A percentile compares a stretch with the other conserved stretches of the same genome.
These are phyloP conservation scores for Bryconaethiops microstoma DNA, from an alignment of 2,797 vertebrate genomes.

Conservation along the genomic window DNA sequence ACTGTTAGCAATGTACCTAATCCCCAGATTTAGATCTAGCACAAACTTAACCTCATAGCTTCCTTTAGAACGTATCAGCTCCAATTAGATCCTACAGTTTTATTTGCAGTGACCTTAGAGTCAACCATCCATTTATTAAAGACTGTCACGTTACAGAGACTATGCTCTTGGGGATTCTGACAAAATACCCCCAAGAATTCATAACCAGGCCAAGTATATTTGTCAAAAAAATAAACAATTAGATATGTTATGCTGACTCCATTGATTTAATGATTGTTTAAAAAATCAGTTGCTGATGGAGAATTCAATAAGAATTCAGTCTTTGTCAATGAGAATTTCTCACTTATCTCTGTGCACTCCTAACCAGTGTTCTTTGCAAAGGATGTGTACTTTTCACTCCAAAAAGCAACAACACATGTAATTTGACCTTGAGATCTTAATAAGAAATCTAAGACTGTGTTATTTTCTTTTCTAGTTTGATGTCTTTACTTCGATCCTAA, in stretches of 20 bases:
- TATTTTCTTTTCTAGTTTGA: not conserved
- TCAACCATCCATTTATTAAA: slow-evolving; percentile 69
- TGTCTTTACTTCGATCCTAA: not conserved
- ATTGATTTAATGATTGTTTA: no score
- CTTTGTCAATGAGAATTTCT: no score
- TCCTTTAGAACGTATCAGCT: slow-evolving; percentile 69
- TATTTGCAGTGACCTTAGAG: slow-evolving; percentile 85
- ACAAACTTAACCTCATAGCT: slow-evolving; percentile 64
- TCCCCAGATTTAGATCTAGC: slow-evolving; percentile 11
- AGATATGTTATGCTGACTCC: no score
- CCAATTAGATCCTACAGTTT: slow-evolving; percentile 87
- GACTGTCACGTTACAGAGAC: slow-evolving; percentile 69
- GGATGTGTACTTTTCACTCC: no score
- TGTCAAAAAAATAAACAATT: not conserved
- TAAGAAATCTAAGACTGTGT: not conserved
- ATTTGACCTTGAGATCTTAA: no score
- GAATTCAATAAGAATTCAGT: no score
- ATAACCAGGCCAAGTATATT: not conserved
- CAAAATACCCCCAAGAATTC: slow-evolving; percentile 16
- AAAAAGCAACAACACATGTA: no score
- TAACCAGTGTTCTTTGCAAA: no score
- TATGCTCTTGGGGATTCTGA: not conserved
- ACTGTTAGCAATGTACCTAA: not conserved
- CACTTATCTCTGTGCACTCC: no score
- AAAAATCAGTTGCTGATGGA: no score